Conservation (phyloP, 2,797 vertebrate species). For the Malurus leucopterus region DNA sequence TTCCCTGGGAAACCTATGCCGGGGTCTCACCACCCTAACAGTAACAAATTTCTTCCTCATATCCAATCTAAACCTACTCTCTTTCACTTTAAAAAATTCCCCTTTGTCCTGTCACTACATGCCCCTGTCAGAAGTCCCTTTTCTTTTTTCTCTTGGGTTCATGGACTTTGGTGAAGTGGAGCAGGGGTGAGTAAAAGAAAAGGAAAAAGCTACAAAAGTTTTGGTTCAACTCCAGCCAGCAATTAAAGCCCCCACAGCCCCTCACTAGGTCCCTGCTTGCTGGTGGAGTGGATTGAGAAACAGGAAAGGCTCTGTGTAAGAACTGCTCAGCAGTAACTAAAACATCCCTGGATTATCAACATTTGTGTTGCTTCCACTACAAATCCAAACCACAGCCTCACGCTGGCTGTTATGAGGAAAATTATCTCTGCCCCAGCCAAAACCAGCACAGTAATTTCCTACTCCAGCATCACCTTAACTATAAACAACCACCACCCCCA, state of each 20-base stretch:
- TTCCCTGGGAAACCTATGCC: rapidly evolving
- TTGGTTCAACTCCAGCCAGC: neutral
- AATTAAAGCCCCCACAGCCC: neutral
- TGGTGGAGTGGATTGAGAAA: neutral
- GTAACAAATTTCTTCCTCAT: neutral
- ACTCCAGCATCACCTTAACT: neutral
- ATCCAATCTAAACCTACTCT: neutral
- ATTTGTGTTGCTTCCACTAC: neutral
- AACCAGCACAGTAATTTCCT: neutral
- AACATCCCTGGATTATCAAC: neutral
- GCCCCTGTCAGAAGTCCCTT: neutral
- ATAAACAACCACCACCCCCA: neutral
- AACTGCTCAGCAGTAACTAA: neutral
- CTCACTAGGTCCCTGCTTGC: rapidly evolving
- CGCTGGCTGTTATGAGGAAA: neutral
- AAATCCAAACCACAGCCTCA: neutral
- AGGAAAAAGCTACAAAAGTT: neutral
- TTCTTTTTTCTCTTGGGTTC: neutral
- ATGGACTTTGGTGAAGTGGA: neutral
- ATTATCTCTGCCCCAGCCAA: neutral
- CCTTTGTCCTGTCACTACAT: neutral
- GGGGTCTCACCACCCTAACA: rapidly evolving
- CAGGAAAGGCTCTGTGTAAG: neutral
- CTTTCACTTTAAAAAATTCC: neutral
- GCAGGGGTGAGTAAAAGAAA: rapidly evolving